Evolutionary conservation across 2,797 vertebrate genomes (phyloP).

Genomic region (Pelobates cultripes): DNA sequence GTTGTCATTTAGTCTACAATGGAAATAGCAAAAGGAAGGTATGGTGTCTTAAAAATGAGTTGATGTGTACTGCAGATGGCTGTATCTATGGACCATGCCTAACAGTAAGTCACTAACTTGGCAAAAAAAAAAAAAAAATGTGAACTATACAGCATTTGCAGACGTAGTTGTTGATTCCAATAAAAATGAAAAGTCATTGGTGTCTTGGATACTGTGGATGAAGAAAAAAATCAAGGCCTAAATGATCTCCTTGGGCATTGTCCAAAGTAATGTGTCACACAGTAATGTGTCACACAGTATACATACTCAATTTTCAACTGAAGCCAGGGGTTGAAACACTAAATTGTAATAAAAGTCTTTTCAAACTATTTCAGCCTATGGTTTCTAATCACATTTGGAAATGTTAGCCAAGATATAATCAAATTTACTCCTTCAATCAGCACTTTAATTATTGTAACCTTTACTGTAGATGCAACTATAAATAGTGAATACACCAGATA

Average conservation of each 20-base stretch:
- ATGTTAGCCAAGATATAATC: slow-evolving; percentile 45
- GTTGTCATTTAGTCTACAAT: no score
- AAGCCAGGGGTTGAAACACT: slow-evolving; percentile 51
- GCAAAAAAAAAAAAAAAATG: slow-evolving; percentile 9
- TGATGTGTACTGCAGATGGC: neutral
- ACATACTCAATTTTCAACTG: slow-evolving; percentile 43
- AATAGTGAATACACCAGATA: neutral
- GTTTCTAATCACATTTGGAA: slow-evolving; percentile 47
- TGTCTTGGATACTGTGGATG: slow-evolving; percentile 38
- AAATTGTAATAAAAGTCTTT: slow-evolving; percentile 51
- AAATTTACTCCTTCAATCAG: slow-evolving; percentile 39
- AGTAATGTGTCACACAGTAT: slow-evolving; percentile 43
- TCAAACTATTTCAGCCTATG: slow-evolving; percentile 48
- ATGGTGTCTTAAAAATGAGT: neutral
- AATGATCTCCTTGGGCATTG: slow-evolving; percentile 50
- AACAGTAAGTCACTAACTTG: neutral
- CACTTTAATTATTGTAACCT: slow-evolving; percentile 37
- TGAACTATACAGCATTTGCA: slow-evolving; percentile 24
- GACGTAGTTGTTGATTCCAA: slow-evolving; percentile 1
- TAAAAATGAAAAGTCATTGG: slow-evolving; percentile 48
- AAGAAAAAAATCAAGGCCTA: slow-evolving; percentile 38
- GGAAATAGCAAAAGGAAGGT: neutral
- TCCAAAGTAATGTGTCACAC: slow-evolving; percentile 49
- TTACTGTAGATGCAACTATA: slow-evolving; percentile 10
- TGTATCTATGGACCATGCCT: neutral